A percentile compares a stretch with the other conserved stretches of the same genome.
phyloP scores from a whole-genome alignment of 2,888 invertebrate species.

The Lottia scabra region DNA sequence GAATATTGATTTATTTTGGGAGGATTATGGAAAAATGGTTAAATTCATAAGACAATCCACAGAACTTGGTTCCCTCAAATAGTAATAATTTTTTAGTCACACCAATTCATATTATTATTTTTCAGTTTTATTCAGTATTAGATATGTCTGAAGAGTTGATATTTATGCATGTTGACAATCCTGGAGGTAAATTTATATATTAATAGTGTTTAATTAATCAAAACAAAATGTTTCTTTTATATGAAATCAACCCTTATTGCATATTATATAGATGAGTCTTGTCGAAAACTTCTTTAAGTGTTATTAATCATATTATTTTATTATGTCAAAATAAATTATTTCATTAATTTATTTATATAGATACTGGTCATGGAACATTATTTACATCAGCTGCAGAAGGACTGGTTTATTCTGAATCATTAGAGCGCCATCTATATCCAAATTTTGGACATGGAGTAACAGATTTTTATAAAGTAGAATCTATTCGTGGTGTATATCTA shows the following conservation, averaged over 20 bases:
- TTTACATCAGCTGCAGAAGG: conserved; percentile 65
- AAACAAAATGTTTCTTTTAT: too few species aligned
- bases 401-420: conserved; percentile 63
- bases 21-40: too few species aligned
- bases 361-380: conserved; percentile 66
- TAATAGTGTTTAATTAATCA: too few species aligned
- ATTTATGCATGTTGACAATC: conserved; percentile 68
- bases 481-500: conserved; percentile 64
- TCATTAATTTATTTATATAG: conserved; percentile 37
- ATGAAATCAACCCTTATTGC: too few species aligned
- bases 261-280: too few species aligned
- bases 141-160: conserved; percentile 64
- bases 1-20: too few species aligned
- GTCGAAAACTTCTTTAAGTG: too few species aligned
- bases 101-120: conserved; percentile 9
- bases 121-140: conserved; percentile 67
- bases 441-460: conserved; percentile 59
- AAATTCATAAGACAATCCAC: too few species aligned
- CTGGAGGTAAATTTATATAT: conserved; percentile 51
- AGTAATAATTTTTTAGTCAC: too few species aligned
- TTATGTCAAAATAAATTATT: not conserved
- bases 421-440: conserved; percentile 64
- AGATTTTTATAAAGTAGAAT: conserved; percentile 66
- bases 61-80: too few species aligned
- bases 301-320: not conserved